phyloP scores from a whole-genome alignment of 2,888 invertebrate genomes.

The Odontothrips loti region DNA sequence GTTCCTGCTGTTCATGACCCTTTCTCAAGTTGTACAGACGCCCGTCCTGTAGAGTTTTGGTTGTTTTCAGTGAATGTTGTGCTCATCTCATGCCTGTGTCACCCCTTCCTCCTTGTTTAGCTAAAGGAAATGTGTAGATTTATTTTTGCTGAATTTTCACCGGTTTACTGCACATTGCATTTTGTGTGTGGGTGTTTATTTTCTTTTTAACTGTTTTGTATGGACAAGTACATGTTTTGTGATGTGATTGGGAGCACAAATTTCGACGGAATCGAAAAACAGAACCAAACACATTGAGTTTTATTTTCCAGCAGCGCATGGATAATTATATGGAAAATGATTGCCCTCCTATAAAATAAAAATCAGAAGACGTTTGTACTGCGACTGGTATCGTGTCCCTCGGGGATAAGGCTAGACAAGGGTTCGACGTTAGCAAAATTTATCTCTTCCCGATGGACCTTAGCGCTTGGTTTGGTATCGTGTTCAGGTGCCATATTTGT shows the following conservation, averaged over 20 bases:
- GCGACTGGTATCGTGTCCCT: no score
- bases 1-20: background rate
- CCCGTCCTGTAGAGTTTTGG: background rate
- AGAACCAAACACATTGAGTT: background rate
- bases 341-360: no score
- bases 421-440: no score
- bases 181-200: background rate
- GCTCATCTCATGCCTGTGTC: background rate
- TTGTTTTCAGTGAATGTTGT: background rate
- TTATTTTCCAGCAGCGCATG: no score
- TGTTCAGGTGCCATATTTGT: background rate
- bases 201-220: background rate
- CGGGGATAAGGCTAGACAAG: no score
- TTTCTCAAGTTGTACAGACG: background rate
- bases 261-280: background rate
- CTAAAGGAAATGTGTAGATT: background rate
- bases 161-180: background rate
- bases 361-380: no score
- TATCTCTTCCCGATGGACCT: background rate
- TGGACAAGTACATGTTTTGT: background rate
- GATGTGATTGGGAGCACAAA: background rate
- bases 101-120: background rate
- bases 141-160: background rate
- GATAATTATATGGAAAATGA: no score
- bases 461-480: background rate